Evolutionary conservation across 2,113 vertebrate genomes (phyloP).

Genomic region (Crotalus horridus): DNA sequence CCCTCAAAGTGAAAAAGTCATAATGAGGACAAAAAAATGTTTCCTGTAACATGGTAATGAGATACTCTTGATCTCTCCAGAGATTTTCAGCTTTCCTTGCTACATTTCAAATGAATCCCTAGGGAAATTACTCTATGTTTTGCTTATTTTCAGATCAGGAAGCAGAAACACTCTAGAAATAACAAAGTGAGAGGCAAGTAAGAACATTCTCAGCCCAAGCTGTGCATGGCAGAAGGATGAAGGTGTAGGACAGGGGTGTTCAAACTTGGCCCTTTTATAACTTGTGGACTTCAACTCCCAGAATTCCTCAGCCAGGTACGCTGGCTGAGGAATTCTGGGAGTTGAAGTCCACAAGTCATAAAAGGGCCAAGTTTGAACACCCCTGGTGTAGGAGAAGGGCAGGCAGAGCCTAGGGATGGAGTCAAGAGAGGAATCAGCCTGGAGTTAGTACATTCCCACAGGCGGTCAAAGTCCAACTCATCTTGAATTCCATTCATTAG

Average conservation of each 20-base stretch:
- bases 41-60: not conserved
- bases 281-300: too few species aligned
- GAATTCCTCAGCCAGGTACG: too few species aligned
- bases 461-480: not conserved
- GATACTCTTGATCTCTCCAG: not conserved
- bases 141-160: not conserved
- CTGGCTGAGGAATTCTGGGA: too few species aligned
- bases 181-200: not conserved
- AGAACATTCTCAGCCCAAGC: not conserved
- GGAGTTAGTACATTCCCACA: not conserved
- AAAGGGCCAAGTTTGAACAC: too few species aligned
- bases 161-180: not conserved
- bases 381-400: not conserved
- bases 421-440: not conserved
- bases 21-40: not conserved
- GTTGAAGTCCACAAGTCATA: too few species aligned
- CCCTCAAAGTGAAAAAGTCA: not conserved
- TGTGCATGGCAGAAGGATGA: not conserved
- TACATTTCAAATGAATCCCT: not conserved
- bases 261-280: too few species aligned
- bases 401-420: not conserved
- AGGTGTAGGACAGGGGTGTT: too few species aligned
- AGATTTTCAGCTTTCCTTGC: not conserved
- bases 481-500: not conserved
- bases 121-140: not conserved